phyloP scores from a whole-genome alignment of 1,140 invertebrate genomes.

The Octopus bimaculoides region DNA sequence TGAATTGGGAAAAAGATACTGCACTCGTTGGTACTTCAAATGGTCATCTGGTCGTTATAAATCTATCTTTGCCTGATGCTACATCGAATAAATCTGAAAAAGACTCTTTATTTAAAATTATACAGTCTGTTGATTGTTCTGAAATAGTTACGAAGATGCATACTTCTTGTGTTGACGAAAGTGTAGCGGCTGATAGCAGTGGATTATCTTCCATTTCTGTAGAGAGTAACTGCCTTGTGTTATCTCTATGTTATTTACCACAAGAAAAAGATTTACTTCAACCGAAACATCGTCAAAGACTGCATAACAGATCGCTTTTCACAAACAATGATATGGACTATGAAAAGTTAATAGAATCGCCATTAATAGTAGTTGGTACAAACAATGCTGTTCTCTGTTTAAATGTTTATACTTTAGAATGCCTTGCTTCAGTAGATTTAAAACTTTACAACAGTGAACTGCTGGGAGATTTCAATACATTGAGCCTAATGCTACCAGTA shows the following conservation, averaged over 20 bases:
- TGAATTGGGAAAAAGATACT: constrained; percentile 43
- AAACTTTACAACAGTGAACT: background rate
- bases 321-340: background rate
- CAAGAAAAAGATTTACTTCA: background rate
- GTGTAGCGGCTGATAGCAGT: background rate
- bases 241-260: background rate
- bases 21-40: constrained; percentile 48
- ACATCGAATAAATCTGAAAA: constrained; percentile 30
- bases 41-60: constrained; percentile 33
- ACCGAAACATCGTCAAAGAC: background rate
- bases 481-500: background rate
- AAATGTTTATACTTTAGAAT: background rate
- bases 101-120: background rate
- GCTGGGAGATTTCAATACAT: background rate
- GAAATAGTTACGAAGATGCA: background rate
- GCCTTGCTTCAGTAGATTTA: background rate
- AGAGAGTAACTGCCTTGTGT: background rate
- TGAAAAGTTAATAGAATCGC: background rate
- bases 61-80: constrained; percentile 35
- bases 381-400: background rate
- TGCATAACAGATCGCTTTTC: background rate
- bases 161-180: background rate
- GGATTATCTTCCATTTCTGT: background rate
- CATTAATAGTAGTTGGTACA: background rate
- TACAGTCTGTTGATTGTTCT: background rate